Conservation (phyloP, 2,113 vertebrate genomes). For the Tauraco erythrolophus region DNA sequence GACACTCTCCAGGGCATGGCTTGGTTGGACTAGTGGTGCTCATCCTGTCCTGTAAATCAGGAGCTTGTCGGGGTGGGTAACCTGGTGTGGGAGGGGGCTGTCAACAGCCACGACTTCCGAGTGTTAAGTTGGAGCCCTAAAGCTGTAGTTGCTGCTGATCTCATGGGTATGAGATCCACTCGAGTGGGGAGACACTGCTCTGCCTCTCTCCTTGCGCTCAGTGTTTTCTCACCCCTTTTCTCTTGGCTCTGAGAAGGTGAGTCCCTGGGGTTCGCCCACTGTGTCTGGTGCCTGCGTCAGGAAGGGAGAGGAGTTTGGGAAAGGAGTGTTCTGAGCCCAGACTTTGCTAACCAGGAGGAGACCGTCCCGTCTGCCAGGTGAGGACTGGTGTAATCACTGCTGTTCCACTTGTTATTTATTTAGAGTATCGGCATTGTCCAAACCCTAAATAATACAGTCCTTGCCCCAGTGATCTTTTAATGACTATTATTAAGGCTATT, state of each 20-base stretch:
- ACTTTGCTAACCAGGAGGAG: not conserved
- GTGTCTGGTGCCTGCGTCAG: too few species aligned
- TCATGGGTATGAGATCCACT: not conserved
- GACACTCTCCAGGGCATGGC: fast-evolving
- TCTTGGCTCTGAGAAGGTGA: not conserved
- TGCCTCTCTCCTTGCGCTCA: fast-evolving
- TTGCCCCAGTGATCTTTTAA: not conserved
- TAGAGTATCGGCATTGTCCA: not conserved
- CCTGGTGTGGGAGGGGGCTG: not conserved
- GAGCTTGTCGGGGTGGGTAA: not conserved
- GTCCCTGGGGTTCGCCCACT: not conserved
- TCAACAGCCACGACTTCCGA: not conserved
- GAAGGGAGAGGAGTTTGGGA: not conserved
- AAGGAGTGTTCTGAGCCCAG: not conserved
- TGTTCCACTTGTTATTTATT: not conserved
- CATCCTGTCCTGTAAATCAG: not conserved
- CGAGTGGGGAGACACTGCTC: not conserved
- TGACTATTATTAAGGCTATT: not conserved
- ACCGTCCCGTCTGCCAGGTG: not conserved
- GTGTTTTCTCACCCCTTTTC: not conserved
- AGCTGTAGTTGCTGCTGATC: not conserved
- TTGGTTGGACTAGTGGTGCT: not conserved
- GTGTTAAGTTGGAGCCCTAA: not conserved
- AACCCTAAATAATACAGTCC: not conserved
- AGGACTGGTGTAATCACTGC: not conserved